Evolutionary conservation across 2,113 vertebrate species (phyloP), one percentile per base, ranked within the genome.

Genomic region (Tragelaphus scriptus): DNA sequence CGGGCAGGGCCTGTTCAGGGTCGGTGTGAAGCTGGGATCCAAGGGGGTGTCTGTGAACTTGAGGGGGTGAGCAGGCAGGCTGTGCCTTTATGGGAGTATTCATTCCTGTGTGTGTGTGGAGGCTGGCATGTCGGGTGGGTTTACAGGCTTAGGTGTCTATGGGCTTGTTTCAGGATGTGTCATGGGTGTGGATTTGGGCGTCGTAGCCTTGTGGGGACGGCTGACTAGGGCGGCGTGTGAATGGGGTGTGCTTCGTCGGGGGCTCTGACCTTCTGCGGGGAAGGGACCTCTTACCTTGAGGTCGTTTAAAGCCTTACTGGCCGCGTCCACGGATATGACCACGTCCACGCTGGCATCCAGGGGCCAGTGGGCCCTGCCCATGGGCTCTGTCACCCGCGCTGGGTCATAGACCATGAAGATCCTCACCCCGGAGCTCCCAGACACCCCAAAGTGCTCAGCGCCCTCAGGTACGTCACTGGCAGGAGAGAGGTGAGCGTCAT

Each of bases 281-380:
- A 53, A 36, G 47, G 1, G 53, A 6, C 13, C 6, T 77, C 98
- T 97, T 89, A 99, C 99, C 99, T 99, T 98, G 71, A 98, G 95
- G 87, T 99, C 99, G 1, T 98, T 97, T n/a, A 99, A 0, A 0
- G 93, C 32, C 23, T 93, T 98, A 96, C 99, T 99, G 97, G 94
- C 95, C 7, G 93, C 63, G 0, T 91, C 93, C 4, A 98, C 80
- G 0, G 98, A 98, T 12, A 99, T 40, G 0, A 80, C 4, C 28
- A 99, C 92, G 1, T 98, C 98, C 19, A 98, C 96, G 0, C 79
- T 86, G 0, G 97, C 56, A 0, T 98, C 88, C 91, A 99, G 97
- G 0, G 98, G 98, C 99, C 99, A 99, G 15, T 17, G 94, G 58
- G 81, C 16, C 26, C 98, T 65, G 1, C 7, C 6, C 2, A n/a